A percentile compares a stretch with the other conserved stretches of the same genome.
These are phyloP conservation scores for Drosophila asahinai DNA, from an alignment of 1,140 invertebrate species.

Conservation along the genomic window DNA sequence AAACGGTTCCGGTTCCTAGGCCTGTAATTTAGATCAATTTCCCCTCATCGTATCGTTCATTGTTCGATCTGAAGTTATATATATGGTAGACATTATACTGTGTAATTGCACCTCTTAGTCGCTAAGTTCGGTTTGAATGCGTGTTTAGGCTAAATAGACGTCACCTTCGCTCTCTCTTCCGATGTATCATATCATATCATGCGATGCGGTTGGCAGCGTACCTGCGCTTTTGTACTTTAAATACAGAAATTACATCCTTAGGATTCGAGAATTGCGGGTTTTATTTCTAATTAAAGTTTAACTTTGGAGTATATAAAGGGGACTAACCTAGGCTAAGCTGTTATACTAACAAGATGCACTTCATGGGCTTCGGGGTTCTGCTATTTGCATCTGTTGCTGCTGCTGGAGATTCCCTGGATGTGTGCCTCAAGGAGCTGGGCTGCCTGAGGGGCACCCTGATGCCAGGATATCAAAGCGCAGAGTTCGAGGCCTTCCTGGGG, in stretches of 20 bases:
- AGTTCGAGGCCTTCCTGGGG: constrained; percentile 75
- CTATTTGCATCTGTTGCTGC: not conserved
- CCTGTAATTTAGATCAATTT: constrained; percentile 33
- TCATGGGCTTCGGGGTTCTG: not conserved
- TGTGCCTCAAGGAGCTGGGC: constrained; percentile 65
- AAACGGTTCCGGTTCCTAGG: constrained; percentile 37
- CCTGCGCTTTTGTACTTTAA: constrained; percentile 48
- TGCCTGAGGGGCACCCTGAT: constrained; percentile 59
- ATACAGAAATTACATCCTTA: constrained; percentile 55
- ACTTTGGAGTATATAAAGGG: constrained; percentile 4
- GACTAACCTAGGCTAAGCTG: too few species aligned
- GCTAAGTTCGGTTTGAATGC: constrained; percentile 57
- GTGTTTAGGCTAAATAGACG: constrained; percentile 60
- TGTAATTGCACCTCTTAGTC: constrained; percentile 47
- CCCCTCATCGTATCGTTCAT: constrained; percentile 32
- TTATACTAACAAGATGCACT: constrained; percentile 1
- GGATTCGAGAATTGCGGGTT: constrained; percentile 33
- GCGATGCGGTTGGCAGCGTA: constrained; percentile 56
- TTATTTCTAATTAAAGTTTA: constrained; percentile 6
- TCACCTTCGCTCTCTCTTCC: constrained; percentile 3
- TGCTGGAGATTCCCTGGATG: constrained; percentile 41
- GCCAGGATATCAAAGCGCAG: constrained; percentile 44
- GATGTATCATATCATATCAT: constrained; percentile 17
- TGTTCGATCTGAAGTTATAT: constrained; percentile 22
- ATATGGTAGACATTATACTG: constrained; percentile 12